phyloP scores from a whole-genome alignment of 2,888 invertebrate genomes.

The Apotomis betuletana region DNA sequence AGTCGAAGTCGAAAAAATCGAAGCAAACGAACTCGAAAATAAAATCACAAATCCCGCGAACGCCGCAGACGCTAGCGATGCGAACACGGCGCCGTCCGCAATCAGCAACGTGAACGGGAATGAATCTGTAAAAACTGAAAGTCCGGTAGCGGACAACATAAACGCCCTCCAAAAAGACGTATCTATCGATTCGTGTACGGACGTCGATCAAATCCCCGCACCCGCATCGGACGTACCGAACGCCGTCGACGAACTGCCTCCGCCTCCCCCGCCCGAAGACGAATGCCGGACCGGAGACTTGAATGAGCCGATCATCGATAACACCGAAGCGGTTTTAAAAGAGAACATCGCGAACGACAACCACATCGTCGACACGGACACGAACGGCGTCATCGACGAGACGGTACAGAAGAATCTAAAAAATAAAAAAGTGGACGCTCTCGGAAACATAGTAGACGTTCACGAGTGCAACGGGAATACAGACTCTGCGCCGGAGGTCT shows the following conservation, averaged over 20 bases:
- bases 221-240: constrained; percentile 16
- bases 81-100: not conserved
- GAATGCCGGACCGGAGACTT: constrained; percentile 32
- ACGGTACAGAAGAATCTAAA: constrained; percentile 55
- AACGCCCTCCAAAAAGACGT: constrained; percentile 16
- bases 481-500: constrained; percentile 42
- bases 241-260: constrained; percentile 38
- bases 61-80: not conserved
- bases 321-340: constrained; percentile 45
- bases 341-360: constrained; percentile 6
- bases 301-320: constrained; percentile 30
- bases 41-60: not conserved
- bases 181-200: constrained; percentile 13
- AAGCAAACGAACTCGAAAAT: not conserved
- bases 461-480: constrained; percentile 61
- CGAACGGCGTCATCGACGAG: constrained; percentile 47
- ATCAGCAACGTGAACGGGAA: constrained; percentile 1
- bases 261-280: constrained; percentile 35
- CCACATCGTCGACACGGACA: constrained; percentile 47
- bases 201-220: constrained; percentile 47
- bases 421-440: constrained; percentile 54
- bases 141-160: not conserved
- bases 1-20: not conserved
- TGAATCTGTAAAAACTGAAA: constrained; percentile 1
- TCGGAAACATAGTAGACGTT: constrained; percentile 50